These are phyloP conservation scores for Oscheius sp. DNA, from an alignment of 1,140 invertebrate genomes.

Conservation along the genomic window DNA sequence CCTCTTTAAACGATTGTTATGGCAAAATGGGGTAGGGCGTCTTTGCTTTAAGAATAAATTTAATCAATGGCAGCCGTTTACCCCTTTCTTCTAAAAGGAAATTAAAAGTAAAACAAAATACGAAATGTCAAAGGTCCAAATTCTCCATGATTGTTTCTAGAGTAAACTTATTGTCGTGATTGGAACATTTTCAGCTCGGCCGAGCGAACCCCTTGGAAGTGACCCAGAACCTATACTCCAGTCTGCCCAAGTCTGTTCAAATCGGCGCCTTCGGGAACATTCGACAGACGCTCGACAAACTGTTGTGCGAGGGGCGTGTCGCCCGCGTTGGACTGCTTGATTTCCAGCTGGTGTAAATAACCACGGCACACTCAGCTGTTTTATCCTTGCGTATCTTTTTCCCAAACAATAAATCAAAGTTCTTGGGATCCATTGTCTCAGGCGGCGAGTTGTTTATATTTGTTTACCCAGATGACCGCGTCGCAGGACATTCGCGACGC, in stretches of 20 bases:
- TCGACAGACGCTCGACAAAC: background rate
- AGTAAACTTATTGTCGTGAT: too few relatives aligned
- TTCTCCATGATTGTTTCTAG: too few relatives aligned
- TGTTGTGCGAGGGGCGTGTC: background rate
- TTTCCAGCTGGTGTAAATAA: background rate
- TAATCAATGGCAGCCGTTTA: too few relatives aligned
- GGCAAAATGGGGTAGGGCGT: too few relatives aligned
- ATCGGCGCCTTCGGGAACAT: slow-evolving; percentile 8
- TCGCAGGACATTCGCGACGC: background rate
- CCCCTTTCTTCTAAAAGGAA: too few relatives aligned
- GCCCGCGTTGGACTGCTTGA: background rate
- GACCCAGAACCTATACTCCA: background rate
- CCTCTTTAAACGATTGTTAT: too few relatives aligned
- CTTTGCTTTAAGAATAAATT: too few relatives aligned
- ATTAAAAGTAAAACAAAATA: too few relatives aligned
- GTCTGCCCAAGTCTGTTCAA: background rate
- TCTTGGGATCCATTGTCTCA: background rate
- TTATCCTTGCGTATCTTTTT: background rate
- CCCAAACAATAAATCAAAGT: background rate
- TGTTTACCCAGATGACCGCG: background rate
- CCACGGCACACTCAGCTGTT: background rate
- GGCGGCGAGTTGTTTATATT: too few relatives aligned
- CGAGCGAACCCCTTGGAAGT: background rate
- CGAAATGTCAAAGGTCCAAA: too few relatives aligned
- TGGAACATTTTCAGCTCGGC: background rate